Conservation (phyloP, 2,888 invertebrate genomes). For the Euzophera pinguis region DNA sequence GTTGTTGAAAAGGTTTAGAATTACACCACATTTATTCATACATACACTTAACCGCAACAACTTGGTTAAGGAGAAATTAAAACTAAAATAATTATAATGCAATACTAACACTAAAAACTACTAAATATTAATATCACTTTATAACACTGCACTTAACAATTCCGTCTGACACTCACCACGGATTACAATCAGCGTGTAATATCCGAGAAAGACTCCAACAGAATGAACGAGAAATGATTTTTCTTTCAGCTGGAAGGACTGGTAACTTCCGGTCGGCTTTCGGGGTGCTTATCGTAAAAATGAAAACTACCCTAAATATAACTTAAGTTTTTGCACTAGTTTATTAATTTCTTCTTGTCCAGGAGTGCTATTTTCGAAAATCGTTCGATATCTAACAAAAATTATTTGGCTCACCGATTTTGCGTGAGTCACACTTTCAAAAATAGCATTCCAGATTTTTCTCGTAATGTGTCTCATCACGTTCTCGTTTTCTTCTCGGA, state of each 20-base stretch:
- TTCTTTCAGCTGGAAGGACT: slow-evolving; percentile 63
- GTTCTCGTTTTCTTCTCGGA: no score
- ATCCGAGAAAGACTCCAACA: slow-evolving; percentile 84
- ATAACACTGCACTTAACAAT: slow-evolving; percentile 65
- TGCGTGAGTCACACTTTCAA: no score
- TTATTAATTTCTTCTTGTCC: no score
- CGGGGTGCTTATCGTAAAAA: slow-evolving; percentile 37
- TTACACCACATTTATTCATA: slow-evolving; percentile 3
- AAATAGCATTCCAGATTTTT: no score
- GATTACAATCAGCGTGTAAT: slow-evolving; percentile 78
- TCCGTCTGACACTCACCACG: slow-evolving; percentile 77
- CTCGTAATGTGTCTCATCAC: not conserved
- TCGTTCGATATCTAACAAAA: no score
- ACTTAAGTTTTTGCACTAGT: no score
- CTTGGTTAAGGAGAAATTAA: not conserved
- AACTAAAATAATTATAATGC: not conserved
- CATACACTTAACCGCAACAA: slow-evolving; percentile 16
- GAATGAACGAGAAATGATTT: slow-evolving; percentile 82
- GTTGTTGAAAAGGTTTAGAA: not conserved
- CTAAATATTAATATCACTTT: slow-evolving; percentile 44
- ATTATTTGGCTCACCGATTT: no score
- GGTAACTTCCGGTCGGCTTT: slow-evolving; percentile 69
- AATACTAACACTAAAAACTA: slow-evolving; percentile 36
- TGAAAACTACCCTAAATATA: slow-evolving; percentile 12
- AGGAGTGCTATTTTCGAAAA: no score